These are phyloP conservation scores for Ceyx cyanopectus DNA, from an alignment of 2,113 vertebrate genomes.

Conservation along the genomic window DNA sequence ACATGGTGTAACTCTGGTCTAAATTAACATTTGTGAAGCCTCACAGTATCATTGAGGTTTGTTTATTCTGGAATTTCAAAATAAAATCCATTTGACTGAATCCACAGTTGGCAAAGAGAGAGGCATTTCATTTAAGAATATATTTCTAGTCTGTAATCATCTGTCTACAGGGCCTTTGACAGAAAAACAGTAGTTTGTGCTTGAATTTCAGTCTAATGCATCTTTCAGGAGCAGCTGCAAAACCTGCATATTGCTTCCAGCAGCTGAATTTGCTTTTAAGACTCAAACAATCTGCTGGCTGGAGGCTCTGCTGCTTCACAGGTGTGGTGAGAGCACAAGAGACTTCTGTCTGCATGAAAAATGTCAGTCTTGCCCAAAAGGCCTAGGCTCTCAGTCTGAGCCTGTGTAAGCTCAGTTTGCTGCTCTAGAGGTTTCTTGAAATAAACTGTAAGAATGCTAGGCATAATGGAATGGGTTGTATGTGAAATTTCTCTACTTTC, in stretches of 20 bases:
- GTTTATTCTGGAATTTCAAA: conserved; percentile 72
- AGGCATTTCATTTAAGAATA: conserved; percentile 28
- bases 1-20: conserved; percentile 22
- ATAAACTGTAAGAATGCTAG: background rate
- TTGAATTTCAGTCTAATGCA: background rate
- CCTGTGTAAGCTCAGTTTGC: background rate
- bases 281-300: background rate
- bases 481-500: background rate
- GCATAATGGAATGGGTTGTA: background rate
- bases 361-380: background rate
- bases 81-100: conserved; percentile 20
- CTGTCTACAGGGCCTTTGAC: conserved; percentile 20
- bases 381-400: background rate
- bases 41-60: conserved; percentile 57
- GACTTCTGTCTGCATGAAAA: background rate
- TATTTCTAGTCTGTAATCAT: conserved; percentile 50
- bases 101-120: conserved; percentile 53
- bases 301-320: conserved; percentile 3
- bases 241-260: conserved; percentile 5
- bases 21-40: conserved; percentile 41
- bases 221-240: conserved; percentile 12
- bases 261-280: conserved; percentile 25
- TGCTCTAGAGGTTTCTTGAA: background rate
- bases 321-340: background rate
- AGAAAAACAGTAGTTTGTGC: conserved; percentile 31